phyloP scores from a whole-genome alignment of 2,888 invertebrate species.

The Conus canariensis region DNA sequence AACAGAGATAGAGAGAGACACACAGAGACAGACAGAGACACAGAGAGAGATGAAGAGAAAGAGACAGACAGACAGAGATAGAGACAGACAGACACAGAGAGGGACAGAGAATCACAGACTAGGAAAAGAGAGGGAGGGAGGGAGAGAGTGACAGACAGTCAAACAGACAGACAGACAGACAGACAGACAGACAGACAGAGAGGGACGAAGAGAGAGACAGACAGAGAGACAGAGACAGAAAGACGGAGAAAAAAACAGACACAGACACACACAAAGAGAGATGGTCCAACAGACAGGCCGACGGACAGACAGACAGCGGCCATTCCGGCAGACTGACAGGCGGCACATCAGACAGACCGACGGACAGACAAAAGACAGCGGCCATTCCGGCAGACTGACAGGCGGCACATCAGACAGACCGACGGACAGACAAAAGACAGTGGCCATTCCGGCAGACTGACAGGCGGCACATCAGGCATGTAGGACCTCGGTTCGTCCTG shows the following conservation, averaged over 20 bases:
- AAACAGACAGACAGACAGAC: neutral
- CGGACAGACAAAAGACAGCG: no score
- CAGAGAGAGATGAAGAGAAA: no score
- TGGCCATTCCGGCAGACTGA: neutral
- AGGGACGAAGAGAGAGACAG: neutral
- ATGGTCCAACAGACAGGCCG: no score
- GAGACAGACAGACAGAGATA: neutral
- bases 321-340: neutral
- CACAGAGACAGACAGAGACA: no score
- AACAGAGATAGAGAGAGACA: no score
- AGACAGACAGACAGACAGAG: neutral
- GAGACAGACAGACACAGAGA: neutral
- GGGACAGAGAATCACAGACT: neutral
- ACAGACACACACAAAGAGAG: no score
- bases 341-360: neutral
- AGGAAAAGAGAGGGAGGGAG: neutral
- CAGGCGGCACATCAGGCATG: slow-evolving; percentile 18
- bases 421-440: no score
- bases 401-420: no score
- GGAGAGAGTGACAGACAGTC: neutral
- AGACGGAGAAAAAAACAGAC: no score
- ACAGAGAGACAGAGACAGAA: neutral
- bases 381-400: no score
- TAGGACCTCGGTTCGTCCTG: slow-evolving; percentile 56
- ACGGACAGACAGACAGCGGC: no score